Base-by-base conservation (phyloP, 2,797 vertebrate genomes). In the Pipistrellus kuhlii region DNA sequence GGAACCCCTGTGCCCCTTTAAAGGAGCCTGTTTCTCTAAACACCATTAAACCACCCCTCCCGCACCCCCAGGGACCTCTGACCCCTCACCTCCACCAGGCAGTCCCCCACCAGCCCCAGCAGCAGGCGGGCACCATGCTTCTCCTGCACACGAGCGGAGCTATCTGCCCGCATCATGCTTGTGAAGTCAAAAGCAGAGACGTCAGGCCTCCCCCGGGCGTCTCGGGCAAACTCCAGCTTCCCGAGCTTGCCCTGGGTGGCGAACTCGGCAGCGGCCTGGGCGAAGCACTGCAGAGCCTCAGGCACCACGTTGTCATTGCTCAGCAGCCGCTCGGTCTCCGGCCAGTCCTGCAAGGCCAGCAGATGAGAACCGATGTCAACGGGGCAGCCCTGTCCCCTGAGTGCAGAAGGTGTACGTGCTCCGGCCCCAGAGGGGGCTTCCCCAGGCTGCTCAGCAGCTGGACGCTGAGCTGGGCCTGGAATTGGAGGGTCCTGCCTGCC, bases 121-220 rank as follows among this genome's bases (percentile, higher is more conserved):
- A 99, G 96, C 82, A 99, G 94, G 11, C 98, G 98, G 96, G 95
- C 97, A 6, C 99, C 99, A 0, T 96, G 98, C 89, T 98, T 98
- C 98, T 99, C 99, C 94, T 98, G 98, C 96, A 99, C 98, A 51
- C 99, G 97, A 0, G 99, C 99, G 0, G 99, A 98, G 0, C 99
- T 99, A 96, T 99, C 99, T 0, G 99, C 99, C 15, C 99, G 99
- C 1, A 98, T 98, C 99, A 99, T 99, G 98, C 98, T 99, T 57
- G 99, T 99, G 98, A 99, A 99, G 98, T 99, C 99, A 0, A 99
- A 99, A 98, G 99, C 98, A 93, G 99, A 99, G 13, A 99, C 99
- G 0, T 99, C 99, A 0, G 98, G 98, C 93, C 93, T 95, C 32
- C 94, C 94, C 0, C 57, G 97, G 1, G 98, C 98, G 83, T 98